Base-by-base conservation (phyloP, 2,113 vertebrate genomes). In the Mionectes macconnelli region DNA sequence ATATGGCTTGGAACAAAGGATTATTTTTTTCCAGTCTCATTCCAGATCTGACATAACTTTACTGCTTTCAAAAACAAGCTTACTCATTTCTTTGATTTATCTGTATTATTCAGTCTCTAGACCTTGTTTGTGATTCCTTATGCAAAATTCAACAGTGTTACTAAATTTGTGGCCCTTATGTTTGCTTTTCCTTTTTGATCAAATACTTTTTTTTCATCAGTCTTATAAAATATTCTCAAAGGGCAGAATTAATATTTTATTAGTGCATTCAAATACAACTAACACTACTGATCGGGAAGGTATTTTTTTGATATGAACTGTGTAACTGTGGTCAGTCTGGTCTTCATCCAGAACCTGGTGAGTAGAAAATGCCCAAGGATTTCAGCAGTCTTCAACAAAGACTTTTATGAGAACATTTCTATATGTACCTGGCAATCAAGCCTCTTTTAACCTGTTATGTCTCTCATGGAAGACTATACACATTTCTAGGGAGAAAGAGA, bases 91-190 rank as follows among this genome's bases (percentile, higher is more conserved):
- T 92, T 89, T 88, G 79, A 73, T 94, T 92, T 92, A 56, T 91
- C 66, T 78, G 6, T 56, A n/a, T 89, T 72, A 84, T 91, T 92
- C 24, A 35, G 47, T 45, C 35, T 91, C 64, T 40, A 89, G 86
- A 74, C 20, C 15, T 86, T 89, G 21, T 81, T 88, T 90, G 45
- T 83, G 28, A 10, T 56, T 94, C 37, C 66, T 91, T 87, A 91
- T 94, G 84, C 69, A 94, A 93, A 95, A 96, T 94, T 95, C 49
- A 94, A 53, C 40, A 67, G 52, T 68, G 49, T 75, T 89, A 31
- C 84, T 96, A 94, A 96, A 87, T 96, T 57, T 82, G 45, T 57
- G 74, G 66, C 28, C 33, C 39, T 56, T 77, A 17, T 14, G 28
- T 84, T 89, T 87, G 25, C 10, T 10, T 91, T 94, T 93, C 6